Percentiles rank a stretch among this genome's conserved stretches.
phyloP scores from a whole-genome alignment of 2,888 invertebrate species.

The Cryptophagus acutangulus region DNA sequence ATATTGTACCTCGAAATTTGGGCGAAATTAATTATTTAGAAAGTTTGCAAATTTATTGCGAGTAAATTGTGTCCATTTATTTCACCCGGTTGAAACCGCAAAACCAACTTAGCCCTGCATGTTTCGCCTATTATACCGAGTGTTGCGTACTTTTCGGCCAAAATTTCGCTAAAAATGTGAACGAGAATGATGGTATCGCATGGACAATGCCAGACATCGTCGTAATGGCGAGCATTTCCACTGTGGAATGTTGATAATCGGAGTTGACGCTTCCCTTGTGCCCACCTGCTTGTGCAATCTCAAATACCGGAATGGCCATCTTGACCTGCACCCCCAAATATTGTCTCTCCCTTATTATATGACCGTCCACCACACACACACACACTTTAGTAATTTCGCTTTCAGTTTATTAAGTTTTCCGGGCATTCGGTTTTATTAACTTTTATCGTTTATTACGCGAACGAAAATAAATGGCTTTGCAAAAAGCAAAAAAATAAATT shows the following conservation, averaged over 20 bases:
- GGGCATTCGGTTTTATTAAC: too few species aligned
- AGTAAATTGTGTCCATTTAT: slow-evolving; percentile 32
- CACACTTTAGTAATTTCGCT: slow-evolving; percentile 23
- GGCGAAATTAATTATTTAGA: slow-evolving; percentile 13
- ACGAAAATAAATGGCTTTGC: too few species aligned
- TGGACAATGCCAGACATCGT: slow-evolving; percentile 36
- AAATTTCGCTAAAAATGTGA: too few species aligned
- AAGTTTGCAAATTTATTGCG: slow-evolving; percentile 23
- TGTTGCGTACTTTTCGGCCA: slow-evolving; percentile 8
- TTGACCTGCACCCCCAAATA: slow-evolving; percentile 36
- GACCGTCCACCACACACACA: too few species aligned
- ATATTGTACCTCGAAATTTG: too few species aligned
- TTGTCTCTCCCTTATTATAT: slow-evolving; percentile 24
- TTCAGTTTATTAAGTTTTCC: slow-evolving; percentile 35
- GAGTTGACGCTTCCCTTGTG: slow-evolving; percentile 26
- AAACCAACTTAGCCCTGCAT: slow-evolving; percentile 23
- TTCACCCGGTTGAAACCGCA: slow-evolving; percentile 26
- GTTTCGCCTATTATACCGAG: slow-evolving; percentile 23
- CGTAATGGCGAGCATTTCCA: slow-evolving; percentile 40
- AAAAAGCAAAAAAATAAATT: too few species aligned
- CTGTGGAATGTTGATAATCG: slow-evolving; percentile 45
- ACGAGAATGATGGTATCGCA: slow-evolving; percentile 19
- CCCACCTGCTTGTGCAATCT: slow-evolving; percentile 29
- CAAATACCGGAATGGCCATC: slow-evolving; percentile 37
- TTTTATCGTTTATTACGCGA: slow-evolving; percentile 23